phyloP scores from a whole-genome alignment of 2,113 vertebrate species.

The Galbula dea region DNA sequence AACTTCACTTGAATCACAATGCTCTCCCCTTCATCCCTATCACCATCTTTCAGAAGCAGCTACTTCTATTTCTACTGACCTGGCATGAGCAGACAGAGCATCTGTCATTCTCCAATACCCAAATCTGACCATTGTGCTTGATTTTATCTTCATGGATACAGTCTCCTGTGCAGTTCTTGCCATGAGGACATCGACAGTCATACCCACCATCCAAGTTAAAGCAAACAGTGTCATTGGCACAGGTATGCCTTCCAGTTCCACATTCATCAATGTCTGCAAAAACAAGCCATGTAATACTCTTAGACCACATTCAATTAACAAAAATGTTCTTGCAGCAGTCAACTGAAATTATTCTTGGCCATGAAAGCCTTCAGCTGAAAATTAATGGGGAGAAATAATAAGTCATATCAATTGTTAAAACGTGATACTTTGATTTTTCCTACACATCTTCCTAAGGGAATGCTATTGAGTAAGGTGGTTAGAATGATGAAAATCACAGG shows the following conservation, averaged over 20 bases:
- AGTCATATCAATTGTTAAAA: not conserved
- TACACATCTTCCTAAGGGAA: not conserved
- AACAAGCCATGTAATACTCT: slow-evolving; percentile 12
- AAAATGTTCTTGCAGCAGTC: not conserved
- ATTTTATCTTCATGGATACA: slow-evolving; percentile 90
- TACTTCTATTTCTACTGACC: slow-evolving; percentile 68
- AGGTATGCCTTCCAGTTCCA: slow-evolving; percentile 90
- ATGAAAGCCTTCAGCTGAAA: slow-evolving; percentile 9
- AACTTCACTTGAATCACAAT: not conserved
- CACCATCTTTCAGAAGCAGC: not conserved
- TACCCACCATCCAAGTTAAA: slow-evolving; percentile 98
- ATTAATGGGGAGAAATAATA: not conserved
- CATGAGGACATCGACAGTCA: slow-evolving; percentile 97
- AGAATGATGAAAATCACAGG: not conserved
- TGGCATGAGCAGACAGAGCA: slow-evolving; percentile 98
- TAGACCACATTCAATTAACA: slow-evolving; percentile 17
- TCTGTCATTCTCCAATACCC: slow-evolving; percentile 94
- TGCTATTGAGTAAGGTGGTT: not conserved
- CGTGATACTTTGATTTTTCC: not conserved
- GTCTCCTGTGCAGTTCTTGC: slow-evolving; percentile 96
- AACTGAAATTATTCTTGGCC: not conserved
- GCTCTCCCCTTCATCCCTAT: not conserved
- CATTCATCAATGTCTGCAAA: slow-evolving; percentile 95
- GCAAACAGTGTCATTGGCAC: slow-evolving; percentile 96
- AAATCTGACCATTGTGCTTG: slow-evolving; percentile 97